These are phyloP conservation scores for Acrobeloides nanus DNA, from an alignment of 2,888 invertebrate genomes.

Conservation along the genomic window DNA sequence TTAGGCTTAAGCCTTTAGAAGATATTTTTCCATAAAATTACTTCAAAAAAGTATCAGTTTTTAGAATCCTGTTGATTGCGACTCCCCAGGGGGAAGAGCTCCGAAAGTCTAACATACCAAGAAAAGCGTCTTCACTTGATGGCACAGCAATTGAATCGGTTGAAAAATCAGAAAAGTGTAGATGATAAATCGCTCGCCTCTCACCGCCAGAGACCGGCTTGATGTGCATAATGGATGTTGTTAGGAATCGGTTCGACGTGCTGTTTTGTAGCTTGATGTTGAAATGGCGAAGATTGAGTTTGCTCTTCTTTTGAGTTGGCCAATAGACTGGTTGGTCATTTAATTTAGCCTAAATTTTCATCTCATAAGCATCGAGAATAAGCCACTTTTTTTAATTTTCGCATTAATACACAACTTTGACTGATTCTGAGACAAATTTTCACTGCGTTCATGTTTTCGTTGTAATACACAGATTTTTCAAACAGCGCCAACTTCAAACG, in stretches of 20 bases:
- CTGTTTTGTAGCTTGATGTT: conserved; percentile 16
- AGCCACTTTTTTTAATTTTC: no score
- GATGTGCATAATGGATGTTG: conserved; percentile 54
- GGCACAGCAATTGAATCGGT: conserved; percentile 67
- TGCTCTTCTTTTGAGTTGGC: conserved; percentile 27
- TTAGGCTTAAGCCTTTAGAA: no score
- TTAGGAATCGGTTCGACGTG: conserved; percentile 16
- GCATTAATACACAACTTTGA: no score
- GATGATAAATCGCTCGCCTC: conserved; percentile 66
- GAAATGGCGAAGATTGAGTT: conserved; percentile 25
- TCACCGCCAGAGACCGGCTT: conserved; percentile 52
- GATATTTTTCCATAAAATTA: no score
- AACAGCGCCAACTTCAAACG: no score
- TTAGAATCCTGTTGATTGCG: no score
- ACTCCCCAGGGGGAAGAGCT: no score
- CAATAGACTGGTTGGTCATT: conserved; percentile 28
- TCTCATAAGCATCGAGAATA: no score
- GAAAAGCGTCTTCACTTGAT: conserved; percentile 64
- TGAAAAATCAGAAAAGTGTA: conserved; percentile 73
- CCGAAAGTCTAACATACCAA: conserved; percentile 59
- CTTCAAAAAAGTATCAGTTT: no score
- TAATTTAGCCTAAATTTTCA: not conserved
- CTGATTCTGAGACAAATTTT: no score
- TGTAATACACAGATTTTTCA: no score
- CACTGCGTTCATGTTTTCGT: no score